A percentile compares a stretch with the other conserved stretches of the same genome.
phyloP scores from a whole-genome alignment of 2,888 invertebrate genomes.

The Eupithecia subumbrata region DNA sequence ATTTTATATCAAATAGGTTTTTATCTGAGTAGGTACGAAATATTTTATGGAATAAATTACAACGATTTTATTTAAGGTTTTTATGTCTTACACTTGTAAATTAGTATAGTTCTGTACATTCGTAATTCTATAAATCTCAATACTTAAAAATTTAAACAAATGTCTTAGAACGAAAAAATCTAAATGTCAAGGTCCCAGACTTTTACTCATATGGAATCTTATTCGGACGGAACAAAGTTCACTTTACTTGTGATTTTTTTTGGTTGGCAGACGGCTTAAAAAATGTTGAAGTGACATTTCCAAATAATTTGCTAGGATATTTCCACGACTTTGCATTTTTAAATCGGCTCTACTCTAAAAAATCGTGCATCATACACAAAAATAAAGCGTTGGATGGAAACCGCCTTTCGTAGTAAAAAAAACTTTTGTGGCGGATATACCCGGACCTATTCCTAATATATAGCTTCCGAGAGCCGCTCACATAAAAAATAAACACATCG shows the following conservation, averaged over 20 bases:
- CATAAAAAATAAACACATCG: too few relatives aligned
- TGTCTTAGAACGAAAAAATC: slow-evolving; percentile 34
- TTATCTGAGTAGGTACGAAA: too few relatives aligned
- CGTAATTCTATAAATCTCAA: background rate
- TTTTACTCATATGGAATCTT: slow-evolving; percentile 23
- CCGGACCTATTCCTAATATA: too few relatives aligned
- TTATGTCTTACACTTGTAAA: background rate
- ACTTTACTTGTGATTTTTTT: slow-evolving; percentile 20
- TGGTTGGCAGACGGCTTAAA: slow-evolving; percentile 20
- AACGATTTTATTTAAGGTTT: too few relatives aligned
- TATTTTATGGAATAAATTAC: too few relatives aligned
- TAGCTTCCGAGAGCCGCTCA: too few relatives aligned
- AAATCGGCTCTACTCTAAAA: background rate
- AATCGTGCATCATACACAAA: background rate
- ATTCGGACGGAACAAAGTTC: slow-evolving; percentile 22
- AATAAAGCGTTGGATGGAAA: background rate
- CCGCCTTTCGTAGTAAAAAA: too few relatives aligned
- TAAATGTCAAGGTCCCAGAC: slow-evolving; percentile 36
- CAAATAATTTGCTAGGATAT: slow-evolving; percentile 15
- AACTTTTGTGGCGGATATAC: too few relatives aligned
- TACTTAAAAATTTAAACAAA: slow-evolving; percentile 19
- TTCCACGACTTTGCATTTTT: background rate
- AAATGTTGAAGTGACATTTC: slow-evolving; percentile 35
- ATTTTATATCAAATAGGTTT: too few relatives aligned
- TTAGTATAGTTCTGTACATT: background rate